These are phyloP conservation scores for Aphodius granarius DNA, from an alignment of 2,888 invertebrate species.

Conservation along the genomic window DNA sequence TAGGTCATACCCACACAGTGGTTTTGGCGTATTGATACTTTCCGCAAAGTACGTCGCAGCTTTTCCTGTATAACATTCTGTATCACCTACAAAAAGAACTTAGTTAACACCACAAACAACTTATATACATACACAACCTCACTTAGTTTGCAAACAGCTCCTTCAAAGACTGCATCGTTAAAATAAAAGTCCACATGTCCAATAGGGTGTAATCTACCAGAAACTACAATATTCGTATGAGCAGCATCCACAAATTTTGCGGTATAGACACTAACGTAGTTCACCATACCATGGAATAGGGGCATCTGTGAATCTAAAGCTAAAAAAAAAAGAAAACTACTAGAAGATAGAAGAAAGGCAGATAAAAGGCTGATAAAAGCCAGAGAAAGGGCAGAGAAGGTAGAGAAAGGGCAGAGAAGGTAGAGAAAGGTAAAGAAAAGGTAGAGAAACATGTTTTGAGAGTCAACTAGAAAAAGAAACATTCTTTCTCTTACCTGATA, in stretches of 20 bases:
- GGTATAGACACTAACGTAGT: not conserved
- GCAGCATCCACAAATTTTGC: slow-evolving; percentile 8
- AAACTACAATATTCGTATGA: slow-evolving; percentile 4
- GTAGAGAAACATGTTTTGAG: no score
- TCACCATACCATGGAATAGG: not conserved
- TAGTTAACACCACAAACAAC: not conserved
- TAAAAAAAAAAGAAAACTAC: no score
- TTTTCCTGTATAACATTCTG: not conserved
- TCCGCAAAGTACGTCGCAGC: not conserved
- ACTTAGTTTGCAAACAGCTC: not conserved
- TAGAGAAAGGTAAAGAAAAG: no score
- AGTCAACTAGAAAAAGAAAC: no score
- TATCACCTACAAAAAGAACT: not conserved
- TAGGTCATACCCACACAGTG: slow-evolving; percentile 1
- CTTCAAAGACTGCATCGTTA: not conserved
- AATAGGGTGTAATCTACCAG: not conserved
- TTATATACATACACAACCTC: no score
- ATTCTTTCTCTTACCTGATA: not conserved
- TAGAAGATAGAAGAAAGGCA: no score
- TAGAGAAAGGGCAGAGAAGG: no score
- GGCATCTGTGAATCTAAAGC: not conserved
- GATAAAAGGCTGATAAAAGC: no score
- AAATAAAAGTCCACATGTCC: slow-evolving; percentile 10
- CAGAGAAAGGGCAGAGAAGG: no score
- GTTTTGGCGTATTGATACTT: not conserved